Percentiles rank a stretch among this genome's conserved stretches.
phyloP scores from a whole-genome alignment of 2,888 invertebrate species.

The Eumacrocentrus americanus region DNA sequence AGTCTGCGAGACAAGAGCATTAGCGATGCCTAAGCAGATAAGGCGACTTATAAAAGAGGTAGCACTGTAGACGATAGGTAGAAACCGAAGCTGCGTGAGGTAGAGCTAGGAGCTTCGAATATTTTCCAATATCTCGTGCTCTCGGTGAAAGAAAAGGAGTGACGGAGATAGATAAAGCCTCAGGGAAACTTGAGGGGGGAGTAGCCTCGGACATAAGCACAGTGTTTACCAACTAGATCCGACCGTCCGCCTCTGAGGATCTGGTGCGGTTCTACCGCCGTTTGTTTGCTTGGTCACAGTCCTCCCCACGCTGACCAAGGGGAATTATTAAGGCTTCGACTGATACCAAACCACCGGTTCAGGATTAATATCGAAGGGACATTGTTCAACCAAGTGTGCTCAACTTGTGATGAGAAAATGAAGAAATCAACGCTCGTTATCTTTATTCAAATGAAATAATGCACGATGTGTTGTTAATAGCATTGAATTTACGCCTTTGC shows the following conservation, averaged over 20 bases:
- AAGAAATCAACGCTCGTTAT: no score
- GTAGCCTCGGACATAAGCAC: constrained; percentile 18
- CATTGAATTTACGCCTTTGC: no score
- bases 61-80: background rate
- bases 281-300: constrained; percentile 22
- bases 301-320: constrained; percentile 10
- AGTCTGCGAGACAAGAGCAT: constrained; percentile 31
- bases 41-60: constrained; percentile 35
- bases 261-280: background rate
- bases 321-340: constrained; percentile 20
- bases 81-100: background rate
- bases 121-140: no score
- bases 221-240: constrained; percentile 28
- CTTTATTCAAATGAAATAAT: no score
- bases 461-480: no score
- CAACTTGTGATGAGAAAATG: no score
- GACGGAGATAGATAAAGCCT: no score
- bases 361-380: constrained; percentile 18
- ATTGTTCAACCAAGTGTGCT: background rate
- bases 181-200: constrained; percentile 1
- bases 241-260: constrained; percentile 15
- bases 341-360: background rate
- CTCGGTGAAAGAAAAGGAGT: background rate
- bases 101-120: background rate
- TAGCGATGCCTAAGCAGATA: constrained; percentile 35